These are phyloP conservation scores for Amphipyra berbera DNA, from an alignment of 2,888 invertebrate species.

Conservation along the genomic window DNA sequence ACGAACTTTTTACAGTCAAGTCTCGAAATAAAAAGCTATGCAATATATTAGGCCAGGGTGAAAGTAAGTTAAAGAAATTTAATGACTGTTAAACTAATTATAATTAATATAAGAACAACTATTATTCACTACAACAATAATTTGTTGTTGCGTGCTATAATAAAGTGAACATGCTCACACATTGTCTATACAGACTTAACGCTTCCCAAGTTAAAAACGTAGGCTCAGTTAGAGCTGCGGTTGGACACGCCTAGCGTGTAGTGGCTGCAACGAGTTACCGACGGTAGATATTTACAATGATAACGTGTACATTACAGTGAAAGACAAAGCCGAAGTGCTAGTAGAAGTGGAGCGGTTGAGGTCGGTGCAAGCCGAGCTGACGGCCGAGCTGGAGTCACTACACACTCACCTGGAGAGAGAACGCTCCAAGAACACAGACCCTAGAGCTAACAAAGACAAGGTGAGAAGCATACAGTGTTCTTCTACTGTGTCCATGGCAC, in stretches of 20 bases:
- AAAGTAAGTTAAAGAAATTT: conserved; percentile 89
- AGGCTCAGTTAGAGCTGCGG: neutral
- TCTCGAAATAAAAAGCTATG: conserved; percentile 93
- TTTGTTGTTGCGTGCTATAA: no score
- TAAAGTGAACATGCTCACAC: no score
- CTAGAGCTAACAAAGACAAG: conserved; percentile 87
- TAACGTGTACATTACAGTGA: conserved; percentile 89
- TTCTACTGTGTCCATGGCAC: neutral
- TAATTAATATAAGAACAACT: no score
- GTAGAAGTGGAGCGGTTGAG: conserved; percentile 93
- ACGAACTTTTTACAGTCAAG: conserved; percentile 92
- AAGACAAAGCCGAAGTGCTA: conserved; percentile 94
- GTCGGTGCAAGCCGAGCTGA: conserved; percentile 92
- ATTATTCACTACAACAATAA: no score
- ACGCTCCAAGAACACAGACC: conserved; percentile 91
- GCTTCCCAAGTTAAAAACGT: neutral
- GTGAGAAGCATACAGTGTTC: conserved; percentile 59
- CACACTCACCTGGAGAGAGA: conserved; percentile 94
- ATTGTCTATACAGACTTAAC: no score
- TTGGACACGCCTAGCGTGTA: neutral
- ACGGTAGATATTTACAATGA: no score
- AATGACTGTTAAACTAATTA: no score
- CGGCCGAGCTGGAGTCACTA: conserved; percentile 91
- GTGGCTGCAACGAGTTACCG: no score
- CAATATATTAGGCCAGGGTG: conserved; percentile 92